phyloP scores from a whole-genome alignment of 2,888 invertebrate species.

The Meiosimyza platycephala region DNA sequence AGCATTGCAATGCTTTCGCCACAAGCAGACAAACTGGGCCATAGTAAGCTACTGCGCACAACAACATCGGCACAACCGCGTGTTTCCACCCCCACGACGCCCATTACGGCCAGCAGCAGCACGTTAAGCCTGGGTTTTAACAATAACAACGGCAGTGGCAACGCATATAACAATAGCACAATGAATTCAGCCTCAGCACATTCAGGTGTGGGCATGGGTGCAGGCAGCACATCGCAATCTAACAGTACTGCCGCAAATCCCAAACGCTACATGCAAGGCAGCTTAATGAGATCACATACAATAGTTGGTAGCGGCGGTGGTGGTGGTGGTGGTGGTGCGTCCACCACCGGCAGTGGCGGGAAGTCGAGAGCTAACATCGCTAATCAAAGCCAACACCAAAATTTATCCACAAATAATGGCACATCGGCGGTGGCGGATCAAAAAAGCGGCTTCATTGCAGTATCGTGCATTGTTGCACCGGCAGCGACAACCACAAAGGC shows the following conservation, averaged over 20 bases:
- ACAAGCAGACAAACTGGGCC: conserved; percentile 28
- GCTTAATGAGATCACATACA: conserved; percentile 63
- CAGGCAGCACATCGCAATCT: conserved; percentile 33
- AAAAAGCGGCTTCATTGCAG: conserved; percentile 21
- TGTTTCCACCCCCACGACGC: conserved; percentile 48
- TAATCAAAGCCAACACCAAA: conserved; percentile 39
- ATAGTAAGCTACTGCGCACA: conserved; percentile 14
- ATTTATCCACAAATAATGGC: conserved; percentile 42
- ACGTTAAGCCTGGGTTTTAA: conserved; percentile 53
- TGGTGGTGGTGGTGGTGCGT: conserved; percentile 6
- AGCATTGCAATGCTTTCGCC: conserved; percentile 27
- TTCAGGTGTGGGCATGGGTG: background rate
- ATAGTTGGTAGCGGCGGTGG: conserved; percentile 51
- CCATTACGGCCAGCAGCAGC: conserved; percentile 39
- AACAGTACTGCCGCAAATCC: conserved; percentile 43
- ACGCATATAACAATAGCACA: conserved; percentile 33
- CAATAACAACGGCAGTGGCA: conserved; percentile 43
- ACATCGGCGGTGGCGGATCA: conserved; percentile 31
- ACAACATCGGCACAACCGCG: conserved; percentile 31
- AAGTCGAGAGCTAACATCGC: conserved; percentile 37
- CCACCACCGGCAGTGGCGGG: conserved; percentile 15
- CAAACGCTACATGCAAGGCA: conserved; percentile 63
- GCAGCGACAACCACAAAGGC: conserved; percentile 46
- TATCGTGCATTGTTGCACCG: conserved; percentile 38
- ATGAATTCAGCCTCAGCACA: background rate